These are phyloP conservation scores for Melospiza georgiana DNA, from an alignment of 2,113 vertebrate genomes.

Conservation along the genomic window DNA sequence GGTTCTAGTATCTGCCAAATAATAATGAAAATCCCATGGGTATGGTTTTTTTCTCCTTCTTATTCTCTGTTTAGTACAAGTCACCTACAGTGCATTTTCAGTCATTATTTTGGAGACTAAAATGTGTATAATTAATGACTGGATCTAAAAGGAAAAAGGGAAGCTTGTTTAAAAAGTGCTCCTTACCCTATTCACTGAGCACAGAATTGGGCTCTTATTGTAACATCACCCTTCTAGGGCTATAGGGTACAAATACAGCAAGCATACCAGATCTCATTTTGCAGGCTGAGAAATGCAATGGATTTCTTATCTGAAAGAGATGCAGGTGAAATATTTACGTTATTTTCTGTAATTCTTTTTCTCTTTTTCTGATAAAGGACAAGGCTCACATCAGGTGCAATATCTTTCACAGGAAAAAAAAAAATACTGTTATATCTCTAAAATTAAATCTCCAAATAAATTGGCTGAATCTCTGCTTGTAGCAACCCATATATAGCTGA, in stretches of 20 bases:
- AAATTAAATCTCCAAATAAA: background rate
- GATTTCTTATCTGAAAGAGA: conserved; percentile 26
- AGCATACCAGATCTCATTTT: background rate
- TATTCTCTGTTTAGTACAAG: background rate
- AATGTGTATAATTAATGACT: background rate
- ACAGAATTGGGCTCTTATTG: background rate
- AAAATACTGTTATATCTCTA: background rate
- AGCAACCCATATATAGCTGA: background rate
- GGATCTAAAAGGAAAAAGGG: background rate
- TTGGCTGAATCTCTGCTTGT: background rate
- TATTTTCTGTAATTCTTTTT: background rate
- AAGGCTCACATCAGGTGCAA: background rate
- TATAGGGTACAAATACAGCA: background rate
- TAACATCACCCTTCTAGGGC: background rate
- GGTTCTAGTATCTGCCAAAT: background rate
- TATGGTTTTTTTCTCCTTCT: background rate
- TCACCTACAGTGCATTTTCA: background rate
- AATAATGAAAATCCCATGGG: background rate
- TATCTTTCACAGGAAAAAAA: background rate
- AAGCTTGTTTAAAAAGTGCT: background rate
- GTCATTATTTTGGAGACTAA: background rate
- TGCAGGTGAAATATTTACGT: background rate
- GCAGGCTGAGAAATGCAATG: background rate
- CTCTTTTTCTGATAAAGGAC: conserved; percentile 2
- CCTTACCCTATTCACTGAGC: background rate